phyloP scores from a whole-genome alignment of 2,797 vertebrate genomes.

The Poeciliopsis gracilis region DNA sequence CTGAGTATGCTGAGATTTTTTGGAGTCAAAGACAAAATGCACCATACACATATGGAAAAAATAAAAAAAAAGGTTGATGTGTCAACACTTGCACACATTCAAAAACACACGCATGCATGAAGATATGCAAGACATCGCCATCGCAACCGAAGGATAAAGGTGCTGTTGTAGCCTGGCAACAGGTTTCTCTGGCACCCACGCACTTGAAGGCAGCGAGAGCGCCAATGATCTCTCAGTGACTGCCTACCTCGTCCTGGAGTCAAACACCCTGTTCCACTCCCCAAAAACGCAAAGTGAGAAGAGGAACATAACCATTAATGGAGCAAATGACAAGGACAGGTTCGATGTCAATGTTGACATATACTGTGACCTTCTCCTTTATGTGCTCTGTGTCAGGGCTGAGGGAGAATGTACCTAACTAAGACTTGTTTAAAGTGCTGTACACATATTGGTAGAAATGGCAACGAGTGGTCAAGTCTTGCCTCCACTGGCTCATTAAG shows the following conservation, averaged over 20 bases:
- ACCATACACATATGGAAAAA: constrained; percentile 14
- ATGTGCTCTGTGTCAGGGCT: constrained; percentile 34
- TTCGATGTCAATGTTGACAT: constrained; percentile 56
- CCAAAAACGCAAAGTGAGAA: constrained; percentile 46
- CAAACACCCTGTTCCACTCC: constrained; percentile 70
- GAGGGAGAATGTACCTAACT: constrained; percentile 38
- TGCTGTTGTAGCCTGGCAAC: constrained; percentile 82
- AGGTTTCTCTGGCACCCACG: constrained; percentile 79
- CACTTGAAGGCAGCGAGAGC: constrained; percentile 68
- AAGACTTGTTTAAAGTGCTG: constrained; percentile 33
- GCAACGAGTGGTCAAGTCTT: constrained; percentile 49
- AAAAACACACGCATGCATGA: constrained; percentile 27
- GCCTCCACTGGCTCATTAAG: constrained; percentile 56
- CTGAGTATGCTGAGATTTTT: neutral
- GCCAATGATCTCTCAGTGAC: constrained; percentile 64
- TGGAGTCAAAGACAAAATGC: constrained; percentile 9
- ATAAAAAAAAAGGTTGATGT: constrained; percentile 27
- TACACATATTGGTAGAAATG: constrained; percentile 30
- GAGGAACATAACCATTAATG: constrained; percentile 56
- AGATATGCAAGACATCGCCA: constrained; percentile 72
- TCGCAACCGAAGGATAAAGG: constrained; percentile 78
- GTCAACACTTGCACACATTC: constrained; percentile 15
- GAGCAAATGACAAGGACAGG: constrained; percentile 55
- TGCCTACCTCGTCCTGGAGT: constrained; percentile 74
- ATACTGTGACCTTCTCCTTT: constrained; percentile 67